A percentile compares a stretch with the other conserved stretches of the same genome.
These are phyloP conservation scores for Acronicta alni DNA, from an alignment of 2,888 invertebrate genomes.

Conservation along the genomic window DNA sequence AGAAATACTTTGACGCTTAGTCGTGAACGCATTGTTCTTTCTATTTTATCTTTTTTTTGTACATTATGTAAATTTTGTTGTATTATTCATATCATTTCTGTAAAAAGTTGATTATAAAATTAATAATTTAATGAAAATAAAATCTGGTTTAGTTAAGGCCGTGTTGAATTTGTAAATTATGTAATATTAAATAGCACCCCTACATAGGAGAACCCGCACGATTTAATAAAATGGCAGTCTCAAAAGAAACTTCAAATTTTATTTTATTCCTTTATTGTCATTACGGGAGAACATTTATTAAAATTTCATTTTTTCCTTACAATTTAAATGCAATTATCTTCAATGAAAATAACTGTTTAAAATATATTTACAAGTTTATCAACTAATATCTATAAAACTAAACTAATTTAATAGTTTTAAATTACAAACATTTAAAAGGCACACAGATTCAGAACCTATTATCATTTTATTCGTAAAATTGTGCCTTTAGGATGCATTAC, in stretches of 20 bases:
- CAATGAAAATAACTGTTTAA: constrained; percentile 86
- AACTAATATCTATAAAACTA: constrained; percentile 61
- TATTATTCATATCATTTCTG: no score
- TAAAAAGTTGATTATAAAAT: no score
- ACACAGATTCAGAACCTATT: constrained; percentile 64
- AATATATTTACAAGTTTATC: constrained; percentile 81
- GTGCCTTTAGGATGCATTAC: constrained; percentile 53
- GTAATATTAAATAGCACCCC: no score
- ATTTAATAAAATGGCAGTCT: no score
- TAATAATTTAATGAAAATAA: no score
- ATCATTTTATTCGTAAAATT: constrained; percentile 33
- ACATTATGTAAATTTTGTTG: no score
- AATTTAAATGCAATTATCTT: constrained; percentile 82
- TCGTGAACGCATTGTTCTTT: no score
- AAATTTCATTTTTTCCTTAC: constrained; percentile 84
- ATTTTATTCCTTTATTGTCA: constrained; percentile 88
- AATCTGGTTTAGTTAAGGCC: no score
- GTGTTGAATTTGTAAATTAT: no score
- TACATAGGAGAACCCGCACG: no score
- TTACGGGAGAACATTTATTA: constrained; percentile 85
- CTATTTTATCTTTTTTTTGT: no score
- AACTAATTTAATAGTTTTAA: constrained; percentile 76
- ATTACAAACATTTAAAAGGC: constrained; percentile 82
- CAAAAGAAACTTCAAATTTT: constrained; percentile 47
- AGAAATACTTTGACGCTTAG: no score